Base-by-base conservation (phyloP, 2,113 vertebrate genomes). In the Chrysochloris asiatica region DNA sequence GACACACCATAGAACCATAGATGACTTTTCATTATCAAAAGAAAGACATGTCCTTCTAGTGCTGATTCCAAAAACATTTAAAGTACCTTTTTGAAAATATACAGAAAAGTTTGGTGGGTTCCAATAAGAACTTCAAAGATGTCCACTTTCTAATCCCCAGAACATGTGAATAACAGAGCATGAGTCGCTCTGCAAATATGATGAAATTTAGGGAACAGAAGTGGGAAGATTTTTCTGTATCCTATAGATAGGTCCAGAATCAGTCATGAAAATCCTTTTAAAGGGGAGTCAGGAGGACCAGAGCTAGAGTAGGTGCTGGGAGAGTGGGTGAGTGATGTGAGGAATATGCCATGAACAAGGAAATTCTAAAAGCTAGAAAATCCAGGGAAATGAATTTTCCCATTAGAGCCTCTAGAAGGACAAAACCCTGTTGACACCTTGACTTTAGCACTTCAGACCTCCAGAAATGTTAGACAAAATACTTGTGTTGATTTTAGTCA, bases 241-340 rank as follows among this genome's bases (percentile, higher is more conserved):
- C 14, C 30, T 47, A 17, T 26, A 17, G 28, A 16, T 28, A 8
- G 38, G 71, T 19, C 71, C 41, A 45, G 28, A 9, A 45, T n/a
- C 6, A 9, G 0, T 50, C 28, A 63, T 24, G 38, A 14, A 0
- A 3, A 17, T 14, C 52, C 36, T 69, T 28, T 33, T 7, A 6
- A 28, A 17, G 41, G 5, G 38, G 9, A 83, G 52, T 1, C 6
- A 30, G 9, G 8, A 65, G 50, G 21, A 24, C n/a, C 30, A 13
- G 13, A 28, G n/a, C 47, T 28, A 56, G 22, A 54, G 19, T 0
- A 59, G 61, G 3, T 76, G n/a, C 19, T 3, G 10, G 1, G 0
- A 24, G n/a, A 3, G 26, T n/a, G 63, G 33, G n/a, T 65, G 30
- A 65, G 33, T n/a, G 33, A 16, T n/a, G 14, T 65, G 30, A 16